A percentile compares a stretch with the other conserved stretches of the same genome.
These are phyloP conservation scores for Triplophysa rosa DNA, from an alignment of 2,113 vertebrate species.

Conservation along the genomic window DNA sequence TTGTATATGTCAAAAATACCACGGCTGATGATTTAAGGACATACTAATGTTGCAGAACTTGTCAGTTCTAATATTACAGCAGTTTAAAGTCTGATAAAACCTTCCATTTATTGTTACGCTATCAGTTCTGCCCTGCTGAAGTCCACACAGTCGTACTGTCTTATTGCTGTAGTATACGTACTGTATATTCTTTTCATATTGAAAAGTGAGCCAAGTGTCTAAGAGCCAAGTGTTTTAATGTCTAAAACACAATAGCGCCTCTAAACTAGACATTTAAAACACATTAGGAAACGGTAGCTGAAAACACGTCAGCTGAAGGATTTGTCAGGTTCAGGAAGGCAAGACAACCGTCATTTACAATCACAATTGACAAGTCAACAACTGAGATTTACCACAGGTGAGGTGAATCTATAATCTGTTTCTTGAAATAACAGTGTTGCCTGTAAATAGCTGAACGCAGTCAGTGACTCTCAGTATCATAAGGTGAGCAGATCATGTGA, in stretches of 20 bases:
- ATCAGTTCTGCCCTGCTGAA: slow-evolving; percentile 1
- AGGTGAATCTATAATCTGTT: not conserved
- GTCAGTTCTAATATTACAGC: not conserved
- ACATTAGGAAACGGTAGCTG: not conserved
- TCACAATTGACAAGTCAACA: slow-evolving; percentile 1
- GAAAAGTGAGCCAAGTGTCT: too few species aligned
- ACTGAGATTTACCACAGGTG: not conserved
- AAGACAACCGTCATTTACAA: not conserved
- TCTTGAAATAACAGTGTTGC: not conserved
- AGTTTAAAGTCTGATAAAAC: slow-evolving; percentile 20
- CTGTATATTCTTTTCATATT: too few species aligned
- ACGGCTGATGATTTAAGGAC: not conserved
- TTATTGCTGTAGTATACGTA: too few species aligned
- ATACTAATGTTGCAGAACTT: not conserved
- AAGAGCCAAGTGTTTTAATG: too few species aligned
- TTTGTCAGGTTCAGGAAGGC: not conserved
- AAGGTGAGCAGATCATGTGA: not conserved
- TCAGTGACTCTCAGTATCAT: not conserved
- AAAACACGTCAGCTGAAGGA: not conserved
- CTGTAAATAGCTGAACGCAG: too few species aligned
- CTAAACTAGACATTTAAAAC: not conserved
- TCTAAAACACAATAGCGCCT: too few species aligned
- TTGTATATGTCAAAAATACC: not conserved
- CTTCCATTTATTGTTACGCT: slow-evolving; percentile 10
- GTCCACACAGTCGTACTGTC: not conserved